Base-by-base conservation (phyloP, 92 coral and sea anemone genomes). In the Porites divaricata region DNA sequence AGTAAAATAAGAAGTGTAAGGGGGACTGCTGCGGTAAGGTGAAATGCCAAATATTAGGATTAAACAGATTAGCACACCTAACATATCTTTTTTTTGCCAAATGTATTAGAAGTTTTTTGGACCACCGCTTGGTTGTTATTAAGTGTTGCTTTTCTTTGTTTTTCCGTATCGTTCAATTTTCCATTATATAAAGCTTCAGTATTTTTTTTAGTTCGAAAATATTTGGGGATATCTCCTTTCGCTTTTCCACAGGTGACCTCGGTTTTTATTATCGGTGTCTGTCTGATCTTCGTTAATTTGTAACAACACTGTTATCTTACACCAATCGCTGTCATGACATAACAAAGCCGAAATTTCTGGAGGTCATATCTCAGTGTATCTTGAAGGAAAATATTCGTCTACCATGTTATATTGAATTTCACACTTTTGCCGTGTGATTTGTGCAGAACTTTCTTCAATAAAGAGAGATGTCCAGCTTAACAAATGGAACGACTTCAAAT, bases 251-350 rank as follows among this genome's bases (percentile, higher is more conserved):
- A 79, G 16, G 28, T 35, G 67, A 69, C 67, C 66, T 67, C 15
- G 28, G 82, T 51, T 16, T 67, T 79, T 8, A 66, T 73, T 73
- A 51, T 62, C 41, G 17, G 25, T 26, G 49, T 81, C 50, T 58
- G 63, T 70, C 59, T 59, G 64, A 61, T 72, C 73, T 82, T 73
- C 50, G 86, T 82, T 82, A 82, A 82, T 82, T 82, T 82, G 79
- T 82, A 72, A 82, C 79, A 23, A 69, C 67, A 19, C 10, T 82
- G 86, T 82, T 82, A 82, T 72, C 48, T 61, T 53, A 73, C 77
- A 6, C 28, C 24, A 78, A 82, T 66, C 72, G 52, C 51, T 49
- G 78, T 23, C 41, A 81, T 35, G 45, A 15, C 69, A 62, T 48
- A 9, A n/a, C 66, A 80, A 51, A 53, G 24, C 78, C 78, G 45